A percentile compares a stretch with the other conserved stretches of the same genome.
Evolutionary conservation across 64 coral and sea anemone genomes (phyloP).

Genomic region (Platygyra sinensis): DNA sequence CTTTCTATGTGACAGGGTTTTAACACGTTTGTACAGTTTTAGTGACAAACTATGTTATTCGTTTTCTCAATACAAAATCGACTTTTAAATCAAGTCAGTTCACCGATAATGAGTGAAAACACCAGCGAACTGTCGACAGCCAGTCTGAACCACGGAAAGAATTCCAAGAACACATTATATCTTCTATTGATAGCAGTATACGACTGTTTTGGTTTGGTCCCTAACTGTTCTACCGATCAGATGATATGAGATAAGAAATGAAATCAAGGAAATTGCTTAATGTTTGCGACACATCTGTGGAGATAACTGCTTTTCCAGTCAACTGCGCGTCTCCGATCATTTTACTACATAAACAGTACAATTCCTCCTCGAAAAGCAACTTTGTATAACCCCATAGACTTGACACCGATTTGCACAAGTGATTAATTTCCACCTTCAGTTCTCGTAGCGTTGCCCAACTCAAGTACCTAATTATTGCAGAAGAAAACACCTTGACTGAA

Average conservation of each 20-base stretch:
- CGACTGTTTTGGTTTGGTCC: constrained; percentile 47
- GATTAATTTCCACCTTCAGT: too few relatives aligned
- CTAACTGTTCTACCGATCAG: constrained; percentile 16
- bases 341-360: constrained; percentile 40
- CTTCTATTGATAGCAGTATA: not conserved
- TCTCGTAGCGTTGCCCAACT: not conserved
- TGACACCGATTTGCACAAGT: too few relatives aligned
- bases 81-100: constrained; percentile 27
- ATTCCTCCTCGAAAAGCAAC: not conserved
- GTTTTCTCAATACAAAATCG: not conserved
- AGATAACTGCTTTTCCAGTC: constrained; percentile 45
- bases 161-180: constrained; percentile 11
- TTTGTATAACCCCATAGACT: not conserved
- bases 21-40: not conserved
- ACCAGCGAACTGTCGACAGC: constrained; percentile 17
- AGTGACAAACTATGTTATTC: not conserved
- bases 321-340: not conserved
- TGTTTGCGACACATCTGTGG: constrained; percentile 30
- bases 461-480: not conserved
- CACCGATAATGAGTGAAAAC: constrained; percentile 18
- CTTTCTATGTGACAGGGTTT: not conserved
- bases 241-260: constrained; percentile 1
- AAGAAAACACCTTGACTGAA: not conserved
- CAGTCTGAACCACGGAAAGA: constrained; percentile 14
- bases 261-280: constrained; percentile 34